Conservation (phyloP, 2,113 vertebrate species). For the Otocyon megalotis region DNA sequence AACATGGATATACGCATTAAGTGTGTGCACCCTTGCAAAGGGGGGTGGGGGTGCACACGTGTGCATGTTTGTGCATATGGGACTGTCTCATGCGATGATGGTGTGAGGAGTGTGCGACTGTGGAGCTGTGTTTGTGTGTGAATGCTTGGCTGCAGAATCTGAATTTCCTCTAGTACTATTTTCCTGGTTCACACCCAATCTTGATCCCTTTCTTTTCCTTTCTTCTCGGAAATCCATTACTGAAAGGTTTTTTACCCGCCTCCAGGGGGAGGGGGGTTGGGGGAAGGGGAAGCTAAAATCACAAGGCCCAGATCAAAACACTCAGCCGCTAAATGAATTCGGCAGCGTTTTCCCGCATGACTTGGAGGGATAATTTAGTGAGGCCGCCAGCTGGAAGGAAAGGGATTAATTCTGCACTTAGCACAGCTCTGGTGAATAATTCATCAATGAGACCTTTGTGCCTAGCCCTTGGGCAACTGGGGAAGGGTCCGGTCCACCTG, state of each 20-base stretch:
- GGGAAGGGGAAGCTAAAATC: constrained; percentile 66
- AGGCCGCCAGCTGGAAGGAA: constrained; percentile 93
- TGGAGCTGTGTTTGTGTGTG: background rate
- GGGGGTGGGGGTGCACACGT: no score
- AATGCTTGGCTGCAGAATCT: constrained; percentile 19
- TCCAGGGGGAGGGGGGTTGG: constrained; percentile 25
- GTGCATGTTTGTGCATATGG: background rate
- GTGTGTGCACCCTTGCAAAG: background rate
- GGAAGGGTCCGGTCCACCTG: constrained; percentile 84
- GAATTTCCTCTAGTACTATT: constrained; percentile 49
- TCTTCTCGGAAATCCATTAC: constrained; percentile 77
- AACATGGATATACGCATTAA: background rate
- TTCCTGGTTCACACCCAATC: constrained; percentile 60
- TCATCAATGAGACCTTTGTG: constrained; percentile 85
- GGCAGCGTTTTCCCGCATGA: constrained; percentile 93
- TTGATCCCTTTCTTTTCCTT: constrained; percentile 77
- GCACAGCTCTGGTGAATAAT: constrained; percentile 93
- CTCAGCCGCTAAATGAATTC: constrained; percentile 95
- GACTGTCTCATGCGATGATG: background rate
- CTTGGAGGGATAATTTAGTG: constrained; percentile 94
- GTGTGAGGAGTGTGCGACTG: background rate
- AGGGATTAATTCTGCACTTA: constrained; percentile 95
- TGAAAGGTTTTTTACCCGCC: constrained; percentile 38
- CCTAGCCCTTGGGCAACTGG: constrained; percentile 87
- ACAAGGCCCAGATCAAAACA: constrained; percentile 87